phyloP scores from a whole-genome alignment of 2,797 vertebrate genomes.

The Rhyacichthys aspro region DNA sequence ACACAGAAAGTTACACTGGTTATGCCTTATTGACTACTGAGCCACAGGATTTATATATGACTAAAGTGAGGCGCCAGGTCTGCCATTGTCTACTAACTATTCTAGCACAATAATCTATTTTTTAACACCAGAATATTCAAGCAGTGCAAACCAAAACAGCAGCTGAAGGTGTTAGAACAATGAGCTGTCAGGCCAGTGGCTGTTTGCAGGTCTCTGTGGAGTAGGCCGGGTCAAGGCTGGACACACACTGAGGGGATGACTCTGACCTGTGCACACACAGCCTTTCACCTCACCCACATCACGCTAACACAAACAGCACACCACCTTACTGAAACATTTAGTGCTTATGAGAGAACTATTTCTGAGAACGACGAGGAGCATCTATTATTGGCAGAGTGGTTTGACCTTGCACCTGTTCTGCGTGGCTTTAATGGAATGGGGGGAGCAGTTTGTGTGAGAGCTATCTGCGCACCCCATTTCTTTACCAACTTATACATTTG shows the following conservation, averaged over 20 bases:
- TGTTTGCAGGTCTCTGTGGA: constrained; percentile 42
- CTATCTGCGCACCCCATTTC: constrained; percentile 18
- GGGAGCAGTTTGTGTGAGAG: constrained; percentile 31
- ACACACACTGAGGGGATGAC: constrained; percentile 55
- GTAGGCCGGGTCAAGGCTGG: constrained; percentile 47
- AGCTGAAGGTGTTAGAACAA: constrained; percentile 21
- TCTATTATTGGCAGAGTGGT: constrained; percentile 68
- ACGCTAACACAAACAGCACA: constrained; percentile 53
- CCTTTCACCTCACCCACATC: constrained; percentile 61
- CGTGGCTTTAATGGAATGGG: constrained; percentile 55
- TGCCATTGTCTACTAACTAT: background rate
- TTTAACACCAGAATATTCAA: constrained; percentile 6
- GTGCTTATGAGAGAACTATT: constrained; percentile 65
- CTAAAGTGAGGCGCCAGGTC: background rate
- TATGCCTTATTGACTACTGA: constrained; percentile 2
- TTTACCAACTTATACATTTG: constrained; percentile 18
- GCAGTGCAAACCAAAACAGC: constrained; percentile 17
- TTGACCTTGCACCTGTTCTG: constrained; percentile 78
- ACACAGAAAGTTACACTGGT: background rate
- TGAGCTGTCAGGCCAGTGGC: constrained; percentile 27
- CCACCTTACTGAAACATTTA: constrained; percentile 64
- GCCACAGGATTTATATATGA: background rate
- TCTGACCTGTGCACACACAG: constrained; percentile 63
- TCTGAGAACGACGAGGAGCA: constrained; percentile 66
- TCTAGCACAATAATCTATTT: constrained; percentile 2